Evolutionary conservation across 2,113 vertebrate species (phyloP), one percentile per base, ranked within the genome.

Genomic region (Hipposideros armiger): DNA sequence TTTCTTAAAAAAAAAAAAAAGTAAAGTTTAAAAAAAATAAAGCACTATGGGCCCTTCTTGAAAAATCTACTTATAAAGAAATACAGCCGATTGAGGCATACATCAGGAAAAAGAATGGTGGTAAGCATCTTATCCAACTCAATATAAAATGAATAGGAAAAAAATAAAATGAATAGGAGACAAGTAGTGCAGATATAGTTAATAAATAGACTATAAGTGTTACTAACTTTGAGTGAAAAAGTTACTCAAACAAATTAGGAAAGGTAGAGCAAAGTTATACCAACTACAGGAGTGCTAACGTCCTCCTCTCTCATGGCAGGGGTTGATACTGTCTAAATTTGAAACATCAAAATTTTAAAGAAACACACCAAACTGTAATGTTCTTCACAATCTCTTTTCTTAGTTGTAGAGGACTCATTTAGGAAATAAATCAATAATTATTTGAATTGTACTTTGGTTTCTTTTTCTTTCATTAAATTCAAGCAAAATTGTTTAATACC

Each of bases 381-480:
- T 67, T 88, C 45, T 80, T 78, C 56, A 78, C 16, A 84, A 58
- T 85, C 45, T 64, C 4, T 81, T 60, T 66, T 74, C 50, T 78
- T 58, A 66, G 84, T 7, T 80, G 36, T 16, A 32, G 56, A 89
- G 72, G 36, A n/a, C 9, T 73, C 40, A 30, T 52, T 72, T 74
- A 80, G 47, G 28, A 96, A 95, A 74, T 22, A 36, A 0, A 92
- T 66, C 40, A 80, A 54, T 96, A 92, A 94, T 80, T 92, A 20
- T 80, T 62, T 73, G 52, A 91, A 77, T 36, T 64, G 11, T 32
- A 81, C 67, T 92, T 90, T 62, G 17, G 73, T 47, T 78, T 90
- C 20, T 76, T 74, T 83, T 76, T 77, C 28, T 72, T 45, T 58
- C 17, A 11, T 90, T 73, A 69, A 83, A 60, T 70, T 78, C 64